These are phyloP conservation scores for Malthinus seriepunctatus DNA, from an alignment of 2,888 invertebrate genomes.

Conservation along the genomic window DNA sequence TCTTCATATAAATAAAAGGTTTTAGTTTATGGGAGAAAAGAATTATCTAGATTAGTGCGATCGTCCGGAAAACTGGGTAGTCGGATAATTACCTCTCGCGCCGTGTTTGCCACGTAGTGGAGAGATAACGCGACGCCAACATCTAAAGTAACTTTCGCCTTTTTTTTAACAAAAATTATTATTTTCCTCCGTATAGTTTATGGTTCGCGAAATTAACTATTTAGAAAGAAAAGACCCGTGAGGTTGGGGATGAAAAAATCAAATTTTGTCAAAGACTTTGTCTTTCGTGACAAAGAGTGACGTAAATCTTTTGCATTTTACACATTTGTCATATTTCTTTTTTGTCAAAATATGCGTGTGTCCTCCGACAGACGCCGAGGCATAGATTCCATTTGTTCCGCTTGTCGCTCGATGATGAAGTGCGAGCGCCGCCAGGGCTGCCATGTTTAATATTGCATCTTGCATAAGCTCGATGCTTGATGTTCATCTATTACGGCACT, in stretches of 20 bases:
- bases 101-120: conserved; percentile 27
- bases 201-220: conserved; percentile 40
- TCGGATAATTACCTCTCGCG: conserved; percentile 32
- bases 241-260: conserved; percentile 21
- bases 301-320: conserved; percentile 39
- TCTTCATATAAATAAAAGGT: conserved; percentile 34
- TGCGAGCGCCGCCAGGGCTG: conserved; percentile 27
- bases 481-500: conserved; percentile 38
- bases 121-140: conserved; percentile 26
- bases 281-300: conserved; percentile 40
- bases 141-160: conserved; percentile 26
- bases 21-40: conserved; percentile 31
- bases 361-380: conserved; percentile 39
- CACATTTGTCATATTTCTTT: conserved; percentile 42
- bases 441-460: conserved; percentile 32
- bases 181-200: conserved; percentile 30
- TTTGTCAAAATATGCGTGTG: conserved; percentile 47
- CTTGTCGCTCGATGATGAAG: conserved; percentile 47
- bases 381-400: conserved; percentile 50
- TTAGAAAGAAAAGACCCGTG: conserved; percentile 18
- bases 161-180: conserved; percentile 21
- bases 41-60: conserved; percentile 38
- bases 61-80: conserved; percentile 37
- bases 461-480: conserved; percentile 19
- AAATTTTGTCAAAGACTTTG: conserved; percentile 21